Base-by-base conservation (phyloP, 2,113 vertebrate species). In the Salvelinus namaycush region DNA sequence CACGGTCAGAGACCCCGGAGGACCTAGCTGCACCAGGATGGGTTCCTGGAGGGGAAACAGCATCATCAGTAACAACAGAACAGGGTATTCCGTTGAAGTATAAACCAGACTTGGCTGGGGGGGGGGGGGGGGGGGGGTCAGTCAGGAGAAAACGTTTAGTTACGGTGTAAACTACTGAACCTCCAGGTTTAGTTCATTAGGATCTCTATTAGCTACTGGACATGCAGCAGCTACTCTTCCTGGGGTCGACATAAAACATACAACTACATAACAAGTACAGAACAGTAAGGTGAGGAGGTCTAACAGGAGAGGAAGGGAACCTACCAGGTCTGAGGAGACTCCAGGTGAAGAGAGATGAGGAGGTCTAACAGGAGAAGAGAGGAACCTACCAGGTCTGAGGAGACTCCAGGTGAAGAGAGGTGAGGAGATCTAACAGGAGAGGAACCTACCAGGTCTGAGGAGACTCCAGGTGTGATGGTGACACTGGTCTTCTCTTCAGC, bases 1-100 rank as follows among this genome's bases (percentile, higher is more conserved):
- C 90, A 95, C 77, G 0, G 97, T 98, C 69, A 99, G 93, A 60
- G 97, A 94, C 49, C 97, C 96, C 0, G 97, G 94, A 12, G 91
- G 92, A 16, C 95, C 95, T 51, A 98, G 86, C 66, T 92, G 93
- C 84, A 97, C 93, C 74, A 88, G 79, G 67, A 97, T 87, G 70
- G 93, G 92, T 64, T 95, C 94, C 97, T 99, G 89, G 31, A 29
- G 89, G 48, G 89, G 48, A 29, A 31, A 74, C n/a, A 73, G 79
- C 65, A 81, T 7, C 57, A 76, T 64, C 11, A 31, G 34, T 5
- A 81, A 27, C 18, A 14, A 72, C 51, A 57, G 24, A 18, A 51
- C 62, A 22, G 39, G 39, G 9, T 12, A 44, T 12, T 44, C 39
- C 9, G 2, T 11, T 44, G 39, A 12, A 44, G 39, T 44, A 11